Percentiles rank a stretch among this genome's conserved stretches.
phyloP scores from a whole-genome alignment of 2,888 invertebrate genomes.

The Deilephila elpenor region DNA sequence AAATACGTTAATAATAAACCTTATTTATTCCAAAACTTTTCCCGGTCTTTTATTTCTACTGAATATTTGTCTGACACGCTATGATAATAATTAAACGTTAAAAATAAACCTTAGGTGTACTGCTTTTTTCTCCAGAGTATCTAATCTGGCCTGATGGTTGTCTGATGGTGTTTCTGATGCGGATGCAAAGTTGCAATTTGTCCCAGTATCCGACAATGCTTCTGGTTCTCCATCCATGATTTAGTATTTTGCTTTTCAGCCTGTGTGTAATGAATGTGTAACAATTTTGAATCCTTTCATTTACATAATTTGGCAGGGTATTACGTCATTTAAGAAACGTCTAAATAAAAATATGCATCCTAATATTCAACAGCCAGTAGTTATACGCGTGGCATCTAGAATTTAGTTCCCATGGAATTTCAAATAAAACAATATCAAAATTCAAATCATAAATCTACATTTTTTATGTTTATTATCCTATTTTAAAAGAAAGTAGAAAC shows the following conservation, averaged over 20 bases:
- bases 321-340: background rate
- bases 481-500: too few relatives aligned
- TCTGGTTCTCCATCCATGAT: conserved; percentile 77
- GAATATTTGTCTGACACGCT: background rate
- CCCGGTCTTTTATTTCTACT: too few relatives aligned
- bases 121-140: conserved; percentile 79
- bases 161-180: conserved; percentile 71
- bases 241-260: conserved; percentile 21
- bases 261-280: conserved; percentile 14
- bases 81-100: background rate
- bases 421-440: too few relatives aligned
- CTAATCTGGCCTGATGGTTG: conserved; percentile 72
- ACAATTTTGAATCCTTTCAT: conserved; percentile 30
- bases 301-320: background rate
- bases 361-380: conserved; percentile 31
- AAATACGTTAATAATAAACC: too few relatives aligned
- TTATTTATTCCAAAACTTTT: background rate
- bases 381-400: background rate
- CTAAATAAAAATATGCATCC: background rate
- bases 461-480: too few relatives aligned
- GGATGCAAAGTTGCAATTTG: conserved; percentile 69
- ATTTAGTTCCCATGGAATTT: too few relatives aligned
- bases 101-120: conserved; percentile 69
- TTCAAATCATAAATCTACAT: too few relatives aligned
- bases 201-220: conserved; percentile 69